Conservation (phyloP, 2,888 invertebrate genomes). For the Zygaena filipendulae region DNA sequence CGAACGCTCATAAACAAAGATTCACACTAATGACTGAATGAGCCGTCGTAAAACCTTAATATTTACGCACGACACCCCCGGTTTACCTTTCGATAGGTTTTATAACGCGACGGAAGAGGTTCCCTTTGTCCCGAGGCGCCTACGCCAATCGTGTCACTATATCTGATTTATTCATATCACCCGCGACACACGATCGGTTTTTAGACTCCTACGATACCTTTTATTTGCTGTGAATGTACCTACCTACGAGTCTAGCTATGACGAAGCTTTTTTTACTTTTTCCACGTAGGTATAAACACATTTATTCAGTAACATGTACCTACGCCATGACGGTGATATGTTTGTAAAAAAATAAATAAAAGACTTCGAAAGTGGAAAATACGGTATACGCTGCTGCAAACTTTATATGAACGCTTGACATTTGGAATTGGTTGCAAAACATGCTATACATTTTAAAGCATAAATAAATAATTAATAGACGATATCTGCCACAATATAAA, state of each 20-base stretch:
- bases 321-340: background rate
- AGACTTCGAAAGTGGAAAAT: background rate
- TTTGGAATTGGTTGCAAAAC: no score
- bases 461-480: no score
- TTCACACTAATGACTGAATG: constrained; percentile 60
- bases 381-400: no score
- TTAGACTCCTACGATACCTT: constrained; percentile 36
- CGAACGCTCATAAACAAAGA: constrained; percentile 58
- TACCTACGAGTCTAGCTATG: constrained; percentile 22
- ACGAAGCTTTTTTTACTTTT: constrained; percentile 26
- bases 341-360: background rate
- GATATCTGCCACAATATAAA: no score
- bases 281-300: constrained; percentile 19
- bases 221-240: constrained; percentile 27
- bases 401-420: no score
- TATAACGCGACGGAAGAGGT: constrained; percentile 45
- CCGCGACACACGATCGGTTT: constrained; percentile 61
- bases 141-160: constrained; percentile 45
- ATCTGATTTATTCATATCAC: constrained; percentile 66
- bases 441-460: no score
- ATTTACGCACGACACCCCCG: constrained; percentile 60
- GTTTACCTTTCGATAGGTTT: constrained; percentile 58
- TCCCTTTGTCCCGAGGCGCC: constrained; percentile 45
- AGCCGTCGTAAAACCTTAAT: constrained; percentile 60
- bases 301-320: constrained; percentile 7